phyloP scores from a whole-genome alignment of 2,888 invertebrate genomes.

The Hypena proboscidalis region DNA sequence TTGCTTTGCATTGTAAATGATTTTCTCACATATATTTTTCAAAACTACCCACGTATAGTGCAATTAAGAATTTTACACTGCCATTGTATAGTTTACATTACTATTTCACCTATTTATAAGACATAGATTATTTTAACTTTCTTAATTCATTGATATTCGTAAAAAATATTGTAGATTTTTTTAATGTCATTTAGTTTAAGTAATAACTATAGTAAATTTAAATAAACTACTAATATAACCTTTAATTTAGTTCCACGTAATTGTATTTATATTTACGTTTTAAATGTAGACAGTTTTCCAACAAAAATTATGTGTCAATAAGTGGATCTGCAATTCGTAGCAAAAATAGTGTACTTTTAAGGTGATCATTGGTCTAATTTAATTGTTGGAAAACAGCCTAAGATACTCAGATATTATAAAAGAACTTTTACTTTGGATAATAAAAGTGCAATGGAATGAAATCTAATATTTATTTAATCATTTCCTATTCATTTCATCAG shows the following conservation, averaged over 20 bases:
- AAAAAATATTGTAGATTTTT: constrained; percentile 17
- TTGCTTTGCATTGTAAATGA: constrained; percentile 20
- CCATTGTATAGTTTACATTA: constrained; percentile 56
- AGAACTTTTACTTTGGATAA: constrained; percentile 37
- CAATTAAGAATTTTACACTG: constrained; percentile 38
- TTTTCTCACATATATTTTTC: constrained; percentile 3
- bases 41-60: constrained; percentile 16
- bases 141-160: constrained; percentile 10
- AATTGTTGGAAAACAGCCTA: constrained; percentile 41
- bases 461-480: constrained; percentile 3
- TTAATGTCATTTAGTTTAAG: constrained; percentile 16
- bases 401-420: constrained; percentile 48
- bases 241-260: constrained; percentile 24
- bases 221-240: constrained; percentile 34
- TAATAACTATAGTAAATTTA: constrained; percentile 15
- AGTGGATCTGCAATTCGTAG: constrained; percentile 26
- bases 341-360: constrained; percentile 13
- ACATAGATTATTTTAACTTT: constrained; percentile 15
- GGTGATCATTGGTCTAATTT: constrained; percentile 12
- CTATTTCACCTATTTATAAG: constrained; percentile 41
- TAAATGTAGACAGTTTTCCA: constrained; percentile 33
- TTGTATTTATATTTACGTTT: constrained; percentile 33
- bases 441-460: constrained; percentile 42
- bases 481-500: neutral
- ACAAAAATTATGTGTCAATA: constrained; percentile 14